phyloP scores from a whole-genome alignment of 2,888 invertebrate species.

The Diloba caeruleocephala region DNA sequence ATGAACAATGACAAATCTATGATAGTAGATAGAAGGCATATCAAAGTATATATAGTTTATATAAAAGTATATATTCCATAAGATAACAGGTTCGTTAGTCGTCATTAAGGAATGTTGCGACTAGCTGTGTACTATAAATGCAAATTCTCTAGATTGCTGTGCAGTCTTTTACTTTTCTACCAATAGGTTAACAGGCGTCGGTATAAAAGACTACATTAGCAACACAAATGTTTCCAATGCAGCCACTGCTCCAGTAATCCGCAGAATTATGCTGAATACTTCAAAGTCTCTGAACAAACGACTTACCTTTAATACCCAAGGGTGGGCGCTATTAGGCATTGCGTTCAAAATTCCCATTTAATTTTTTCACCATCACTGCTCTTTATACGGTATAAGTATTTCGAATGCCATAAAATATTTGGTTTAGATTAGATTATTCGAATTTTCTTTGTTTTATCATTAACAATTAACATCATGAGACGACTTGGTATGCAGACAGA shows the following conservation, averaged over 20 bases:
- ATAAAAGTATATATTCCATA: too few relatives aligned
- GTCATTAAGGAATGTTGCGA: too few relatives aligned
- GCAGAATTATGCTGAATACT: slow-evolving; percentile 53
- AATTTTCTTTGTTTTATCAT: slow-evolving; percentile 7
- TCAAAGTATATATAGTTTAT: too few relatives aligned
- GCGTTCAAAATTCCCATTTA: slow-evolving; percentile 6
- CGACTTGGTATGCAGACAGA: too few relatives aligned
- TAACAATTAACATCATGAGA: too few relatives aligned
- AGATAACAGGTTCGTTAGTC: too few relatives aligned
- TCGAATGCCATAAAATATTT: slow-evolving; percentile 3
- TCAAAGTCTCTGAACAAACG: slow-evolving; percentile 43
- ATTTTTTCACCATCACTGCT: slow-evolving; percentile 14
- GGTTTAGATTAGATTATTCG: background rate
- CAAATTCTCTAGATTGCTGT: slow-evolving; percentile 20
- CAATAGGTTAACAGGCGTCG: background rate
- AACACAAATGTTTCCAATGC: slow-evolving; percentile 46
- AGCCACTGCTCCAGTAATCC: slow-evolving; percentile 46
- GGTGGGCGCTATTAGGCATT: slow-evolving; percentile 14
- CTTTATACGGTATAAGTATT: slow-evolving; percentile 6
- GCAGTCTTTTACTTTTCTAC: slow-evolving; percentile 5
- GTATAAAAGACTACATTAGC: slow-evolving; percentile 38
- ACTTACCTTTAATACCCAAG: slow-evolving; percentile 41
- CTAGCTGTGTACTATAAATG: slow-evolving; percentile 7
- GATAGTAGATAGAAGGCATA: too few relatives aligned
- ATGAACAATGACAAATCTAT: too few relatives aligned